phyloP scores from a whole-genome alignment of 2,888 invertebrate genomes.

The Tenthredo mesomela region DNA sequence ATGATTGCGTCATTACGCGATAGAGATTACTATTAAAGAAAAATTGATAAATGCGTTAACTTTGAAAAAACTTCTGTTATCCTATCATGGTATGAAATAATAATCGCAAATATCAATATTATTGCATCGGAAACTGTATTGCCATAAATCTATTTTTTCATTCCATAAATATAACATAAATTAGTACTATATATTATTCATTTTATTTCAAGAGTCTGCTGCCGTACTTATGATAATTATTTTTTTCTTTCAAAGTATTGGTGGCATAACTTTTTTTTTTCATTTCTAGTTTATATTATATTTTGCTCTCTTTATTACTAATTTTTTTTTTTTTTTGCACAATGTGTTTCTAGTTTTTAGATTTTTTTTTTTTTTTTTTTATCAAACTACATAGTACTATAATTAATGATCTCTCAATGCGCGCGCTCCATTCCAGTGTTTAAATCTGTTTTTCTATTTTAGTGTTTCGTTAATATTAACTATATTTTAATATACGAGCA shows the following conservation, averaged over 20 bases:
- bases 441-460: neutral
- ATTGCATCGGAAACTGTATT: conserved; percentile 6
- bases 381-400: conserved; percentile 2
- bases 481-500: neutral
- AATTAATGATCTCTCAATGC: conserved; percentile 12
- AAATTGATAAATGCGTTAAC: neutral
- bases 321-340: neutral
- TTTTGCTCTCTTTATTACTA: neutral
- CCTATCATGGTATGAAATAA: conserved; percentile 25
- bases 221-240: neutral
- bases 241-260: neutral
- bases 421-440: conserved; percentile 17
- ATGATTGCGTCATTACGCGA: conserved; percentile 64
- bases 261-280: neutral
- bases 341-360: neutral
- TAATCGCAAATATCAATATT: conserved; percentile 15
- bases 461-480: neutral
- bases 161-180: neutral
- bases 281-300: neutral
- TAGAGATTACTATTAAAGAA: conserved; percentile 58
- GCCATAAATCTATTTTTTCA: conserved; percentile 11
- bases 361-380: neutral
- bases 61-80: conserved; percentile 41
- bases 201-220: neutral
- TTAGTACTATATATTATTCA: no score